A percentile compares a stretch with the other conserved stretches of the same genome.
Conservation (phyloP, 2,888 invertebrate genomes). For the Ramazzottius varieornatus region DNA sequence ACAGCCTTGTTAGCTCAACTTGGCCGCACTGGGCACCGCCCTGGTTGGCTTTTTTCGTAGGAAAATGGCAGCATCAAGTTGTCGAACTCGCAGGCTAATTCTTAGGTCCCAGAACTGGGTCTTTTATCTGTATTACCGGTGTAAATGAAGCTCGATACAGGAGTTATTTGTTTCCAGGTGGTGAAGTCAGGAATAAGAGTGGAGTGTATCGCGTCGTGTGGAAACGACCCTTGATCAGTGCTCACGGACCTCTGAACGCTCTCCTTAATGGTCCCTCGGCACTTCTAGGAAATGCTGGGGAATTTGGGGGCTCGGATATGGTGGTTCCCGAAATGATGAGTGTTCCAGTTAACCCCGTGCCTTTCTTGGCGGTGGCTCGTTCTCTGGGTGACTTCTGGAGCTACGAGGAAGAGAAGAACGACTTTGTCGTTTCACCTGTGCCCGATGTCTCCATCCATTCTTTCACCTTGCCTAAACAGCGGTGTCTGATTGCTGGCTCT, state of each 20-base stretch:
- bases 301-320: neutral
- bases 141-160: too few species aligned
- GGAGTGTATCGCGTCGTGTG: constrained; percentile 89
- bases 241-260: too few species aligned
- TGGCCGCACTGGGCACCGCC: too few species aligned
- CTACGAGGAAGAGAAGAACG: constrained; percentile 62
- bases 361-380: constrained; percentile 80
- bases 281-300: too few species aligned
- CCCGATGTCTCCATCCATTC: constrained; percentile 69
- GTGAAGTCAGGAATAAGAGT: constrained; percentile 35
- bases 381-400: constrained; percentile 92
- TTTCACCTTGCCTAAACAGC: constrained; percentile 41
- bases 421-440: constrained; percentile 88
- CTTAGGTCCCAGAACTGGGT: too few species aligned
- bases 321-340: neutral
- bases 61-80: too few species aligned
- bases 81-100: too few species aligned
- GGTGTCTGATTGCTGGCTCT: constrained; percentile 76
- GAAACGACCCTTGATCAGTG: constrained; percentile 46
- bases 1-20: too few species aligned
- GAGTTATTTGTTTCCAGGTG: too few species aligned
- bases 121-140: too few species aligned
- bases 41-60: too few species aligned
- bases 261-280: too few species aligned
- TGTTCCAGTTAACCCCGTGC: constrained; percentile 30